Evolutionary conservation across 2,113 vertebrate species (phyloP).

Genomic region (Elephantulus edwardii): DNA sequence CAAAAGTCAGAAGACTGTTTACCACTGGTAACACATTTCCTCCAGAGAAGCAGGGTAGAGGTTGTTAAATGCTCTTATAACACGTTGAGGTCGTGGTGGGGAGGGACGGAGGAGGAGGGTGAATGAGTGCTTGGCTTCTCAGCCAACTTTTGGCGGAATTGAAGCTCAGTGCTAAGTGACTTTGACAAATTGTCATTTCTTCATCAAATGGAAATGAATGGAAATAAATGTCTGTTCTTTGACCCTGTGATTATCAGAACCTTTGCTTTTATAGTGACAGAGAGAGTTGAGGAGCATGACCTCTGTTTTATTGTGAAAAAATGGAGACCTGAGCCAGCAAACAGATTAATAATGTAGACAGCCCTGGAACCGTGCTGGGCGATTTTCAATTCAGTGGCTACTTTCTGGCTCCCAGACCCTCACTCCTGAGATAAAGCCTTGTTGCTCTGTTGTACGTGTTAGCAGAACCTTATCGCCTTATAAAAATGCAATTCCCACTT

Average conservation of each 20-base stretch:
- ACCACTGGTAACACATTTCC: constrained; percentile 15
- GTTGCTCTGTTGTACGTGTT: neutral
- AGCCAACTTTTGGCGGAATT: neutral
- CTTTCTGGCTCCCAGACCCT: neutral
- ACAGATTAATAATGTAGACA: neutral
- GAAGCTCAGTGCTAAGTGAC: neutral
- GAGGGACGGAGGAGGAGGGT: neutral
- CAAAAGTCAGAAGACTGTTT: neutral
- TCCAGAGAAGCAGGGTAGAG: neutral
- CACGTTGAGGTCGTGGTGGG: neutral
- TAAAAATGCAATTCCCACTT: neutral
- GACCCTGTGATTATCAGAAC: neutral
- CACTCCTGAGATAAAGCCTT: neutral
- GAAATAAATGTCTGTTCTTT: neutral
- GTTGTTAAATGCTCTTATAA: neutral
- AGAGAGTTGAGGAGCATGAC: neutral
- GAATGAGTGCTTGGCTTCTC: neutral
- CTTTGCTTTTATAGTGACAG: neutral
- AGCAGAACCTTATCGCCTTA: neutral
- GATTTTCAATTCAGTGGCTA: neutral
- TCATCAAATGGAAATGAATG: neutral
- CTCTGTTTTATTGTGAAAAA: neutral
- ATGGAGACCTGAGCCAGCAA: neutral
- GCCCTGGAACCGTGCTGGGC: neutral
- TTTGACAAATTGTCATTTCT: neutral